A percentile compares a stretch with the other conserved stretches of the same genome.
Conservation (phyloP, 2,797 vertebrate genomes). For the Xyrichtys novacula region DNA sequence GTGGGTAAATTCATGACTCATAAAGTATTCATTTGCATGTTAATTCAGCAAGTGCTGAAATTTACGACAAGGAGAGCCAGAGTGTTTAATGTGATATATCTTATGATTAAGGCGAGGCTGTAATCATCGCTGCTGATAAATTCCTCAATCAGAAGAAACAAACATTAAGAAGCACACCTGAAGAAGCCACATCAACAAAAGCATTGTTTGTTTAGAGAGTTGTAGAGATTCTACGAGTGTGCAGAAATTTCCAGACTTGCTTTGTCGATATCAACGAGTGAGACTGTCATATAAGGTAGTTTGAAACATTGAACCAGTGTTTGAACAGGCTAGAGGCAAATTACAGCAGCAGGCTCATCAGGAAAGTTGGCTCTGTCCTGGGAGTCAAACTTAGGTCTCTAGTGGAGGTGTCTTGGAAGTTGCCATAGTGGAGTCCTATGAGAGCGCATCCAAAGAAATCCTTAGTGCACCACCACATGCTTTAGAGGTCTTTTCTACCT, state of each 20-base stretch:
- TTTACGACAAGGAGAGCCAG: conserved; percentile 25
- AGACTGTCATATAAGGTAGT: no score
- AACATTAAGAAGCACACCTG: not conserved
- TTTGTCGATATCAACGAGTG: not conserved
- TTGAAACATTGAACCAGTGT: no score
- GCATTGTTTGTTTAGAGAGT: not conserved
- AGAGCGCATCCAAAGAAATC: no score
- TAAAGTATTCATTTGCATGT: conserved; percentile 71
- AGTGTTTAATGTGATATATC: conserved; percentile 23
- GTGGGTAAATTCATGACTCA: conserved; percentile 69
- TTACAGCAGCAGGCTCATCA: no score
- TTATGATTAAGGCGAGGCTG: conserved; percentile 13
- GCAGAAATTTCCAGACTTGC: not conserved
- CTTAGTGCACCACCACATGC: no score
- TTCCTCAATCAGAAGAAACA: not conserved
- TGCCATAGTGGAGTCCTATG: no score
- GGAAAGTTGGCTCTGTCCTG: no score
- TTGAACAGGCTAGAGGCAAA: no score
- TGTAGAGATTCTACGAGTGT: not conserved
- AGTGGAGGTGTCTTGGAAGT: no score
- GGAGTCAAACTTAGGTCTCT: no score
- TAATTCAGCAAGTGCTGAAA: conserved; percentile 57
- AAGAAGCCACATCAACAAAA: not conserved
- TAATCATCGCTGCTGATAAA: conserved; percentile 10
- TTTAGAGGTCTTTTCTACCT: no score